These are phyloP conservation scores for Mamestra configurata DNA, from an alignment of 1,140 invertebrate species.

Conservation along the genomic window DNA sequence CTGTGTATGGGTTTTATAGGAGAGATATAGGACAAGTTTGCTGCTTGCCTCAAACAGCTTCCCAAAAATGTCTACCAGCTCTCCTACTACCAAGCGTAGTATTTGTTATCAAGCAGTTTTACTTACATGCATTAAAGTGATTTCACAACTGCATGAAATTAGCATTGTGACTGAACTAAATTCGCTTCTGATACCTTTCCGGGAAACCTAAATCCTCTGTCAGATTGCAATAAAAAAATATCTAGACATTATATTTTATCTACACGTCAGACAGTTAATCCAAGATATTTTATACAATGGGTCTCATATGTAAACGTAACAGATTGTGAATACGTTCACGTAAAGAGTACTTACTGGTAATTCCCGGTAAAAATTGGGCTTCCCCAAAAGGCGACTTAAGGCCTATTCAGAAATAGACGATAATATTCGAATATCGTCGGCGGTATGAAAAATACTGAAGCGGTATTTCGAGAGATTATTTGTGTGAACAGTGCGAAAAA, in stretches of 20 bases:
- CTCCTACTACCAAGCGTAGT: too few species aligned
- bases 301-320: neutral
- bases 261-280: neutral
- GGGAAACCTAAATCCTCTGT: neutral
- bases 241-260: neutral
- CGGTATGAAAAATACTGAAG: neutral
- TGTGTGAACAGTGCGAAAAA: neutral
- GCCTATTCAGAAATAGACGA: neutral
- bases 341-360: too few species aligned
- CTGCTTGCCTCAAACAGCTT: too few species aligned
- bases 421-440: neutral
- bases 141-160: too few species aligned
- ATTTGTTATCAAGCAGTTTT: too few species aligned
- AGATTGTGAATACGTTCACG: too few species aligned
- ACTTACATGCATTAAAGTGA: too few species aligned
- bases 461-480: neutral
- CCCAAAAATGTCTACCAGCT: too few species aligned
- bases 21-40: too few species aligned
- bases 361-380: neutral
- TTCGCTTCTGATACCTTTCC: neutral
- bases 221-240: neutral
- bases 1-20: too few species aligned
- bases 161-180: too few species aligned
- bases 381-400: neutral
- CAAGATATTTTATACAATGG: neutral